Conservation (phyloP, 2,797 vertebrate genomes). For the Tiaroga cobitis region DNA sequence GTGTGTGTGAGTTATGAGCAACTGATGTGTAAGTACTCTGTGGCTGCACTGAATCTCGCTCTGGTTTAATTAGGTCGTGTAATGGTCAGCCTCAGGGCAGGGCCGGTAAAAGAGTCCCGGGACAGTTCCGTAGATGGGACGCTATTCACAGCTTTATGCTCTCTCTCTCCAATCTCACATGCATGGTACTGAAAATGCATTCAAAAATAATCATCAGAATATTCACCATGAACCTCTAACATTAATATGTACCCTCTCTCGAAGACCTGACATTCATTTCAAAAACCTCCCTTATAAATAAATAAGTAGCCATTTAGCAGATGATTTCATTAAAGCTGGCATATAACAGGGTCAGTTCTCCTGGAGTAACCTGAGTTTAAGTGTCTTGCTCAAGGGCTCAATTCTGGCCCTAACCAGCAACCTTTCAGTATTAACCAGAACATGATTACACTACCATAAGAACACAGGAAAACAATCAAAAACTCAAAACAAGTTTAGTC, state of each 20-base stretch:
- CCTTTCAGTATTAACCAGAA: neutral
- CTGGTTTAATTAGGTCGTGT: conserved; percentile 35
- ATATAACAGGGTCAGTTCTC: neutral
- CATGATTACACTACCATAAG: neutral
- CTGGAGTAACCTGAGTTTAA: neutral
- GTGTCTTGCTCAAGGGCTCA: neutral
- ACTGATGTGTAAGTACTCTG: conserved; percentile 20
- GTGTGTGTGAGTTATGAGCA: conserved; percentile 5
- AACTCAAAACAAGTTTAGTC: neutral
- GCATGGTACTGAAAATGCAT: neutral
- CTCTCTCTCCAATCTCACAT: conserved; percentile 10
- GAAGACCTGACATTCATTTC: neutral
- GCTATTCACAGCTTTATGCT: conserved; percentile 1
- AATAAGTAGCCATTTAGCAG: neutral
- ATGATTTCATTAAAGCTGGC: neutral
- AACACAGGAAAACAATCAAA: neutral
- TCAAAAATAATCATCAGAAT: neutral
- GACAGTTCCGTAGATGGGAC: conserved; percentile 10
- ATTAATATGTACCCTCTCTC: neutral
- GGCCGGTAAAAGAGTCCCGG: conserved; percentile 35
- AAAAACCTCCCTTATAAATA: neutral
- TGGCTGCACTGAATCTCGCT: conserved; percentile 16
- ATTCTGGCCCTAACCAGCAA: neutral
- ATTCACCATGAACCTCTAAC: neutral
- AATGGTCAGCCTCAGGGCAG: conserved; percentile 46